Conservation (phyloP, 2,113 vertebrate species). For the Ranitomeya variabilis region DNA sequence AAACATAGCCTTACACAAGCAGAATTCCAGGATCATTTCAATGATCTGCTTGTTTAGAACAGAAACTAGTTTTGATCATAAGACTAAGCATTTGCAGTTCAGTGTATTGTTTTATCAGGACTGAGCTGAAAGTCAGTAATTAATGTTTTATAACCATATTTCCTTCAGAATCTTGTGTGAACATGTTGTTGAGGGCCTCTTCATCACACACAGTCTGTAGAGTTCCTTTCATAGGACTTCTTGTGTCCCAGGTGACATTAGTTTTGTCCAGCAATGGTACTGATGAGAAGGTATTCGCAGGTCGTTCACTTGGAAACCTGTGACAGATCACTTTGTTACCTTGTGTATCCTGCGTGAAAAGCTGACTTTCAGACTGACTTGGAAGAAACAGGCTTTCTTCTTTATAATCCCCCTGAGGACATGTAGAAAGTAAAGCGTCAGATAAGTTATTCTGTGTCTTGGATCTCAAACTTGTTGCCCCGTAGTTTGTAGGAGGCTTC, state of each 20-base stretch:
- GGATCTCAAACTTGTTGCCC: too few relatives aligned
- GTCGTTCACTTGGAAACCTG: accelerated
- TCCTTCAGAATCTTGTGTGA: conserved; percentile 76
- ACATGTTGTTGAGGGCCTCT: conserved; percentile 59
- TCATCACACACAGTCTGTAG: background rate
- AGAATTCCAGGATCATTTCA: too few relatives aligned
- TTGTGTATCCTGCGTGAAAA: conserved; percentile 71
- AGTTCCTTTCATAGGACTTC: background rate
- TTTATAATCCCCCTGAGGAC: background rate
- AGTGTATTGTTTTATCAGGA: background rate
- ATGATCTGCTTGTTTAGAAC: too few relatives aligned
- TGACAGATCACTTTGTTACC: conserved; percentile 70
- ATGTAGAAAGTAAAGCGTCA: background rate
- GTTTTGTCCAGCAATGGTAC: background rate
- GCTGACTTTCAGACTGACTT: conserved; percentile 32
- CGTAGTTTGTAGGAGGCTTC: background rate
- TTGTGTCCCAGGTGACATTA: background rate
- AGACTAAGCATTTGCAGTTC: too few relatives aligned
- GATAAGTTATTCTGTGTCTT: background rate
- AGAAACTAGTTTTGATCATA: too few relatives aligned
- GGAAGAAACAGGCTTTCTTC: background rate
- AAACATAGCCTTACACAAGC: too few relatives aligned
- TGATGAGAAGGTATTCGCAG: conserved; percentile 11
- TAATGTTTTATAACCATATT: conserved; percentile 75
- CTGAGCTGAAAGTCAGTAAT: background rate